Base-by-base conservation (phyloP, 2,113 vertebrate genomes). In the Macquaria australasica region DNA sequence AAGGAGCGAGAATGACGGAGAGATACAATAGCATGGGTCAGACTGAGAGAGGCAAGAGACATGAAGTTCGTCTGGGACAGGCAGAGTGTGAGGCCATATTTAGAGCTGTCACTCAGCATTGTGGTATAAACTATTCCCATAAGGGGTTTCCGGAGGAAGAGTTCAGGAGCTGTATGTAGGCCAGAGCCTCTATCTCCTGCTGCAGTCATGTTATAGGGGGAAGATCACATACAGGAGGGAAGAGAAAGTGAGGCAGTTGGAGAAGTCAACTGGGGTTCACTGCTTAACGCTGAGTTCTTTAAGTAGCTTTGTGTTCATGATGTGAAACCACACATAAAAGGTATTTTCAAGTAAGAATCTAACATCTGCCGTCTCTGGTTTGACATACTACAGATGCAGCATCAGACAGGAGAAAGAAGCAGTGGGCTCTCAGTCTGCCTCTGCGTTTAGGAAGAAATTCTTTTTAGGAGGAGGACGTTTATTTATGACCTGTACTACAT, bases 101-200 rank as follows among this genome's bases (percentile, higher is more conserved):
- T 85, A 89, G 85, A 89, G 60, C 83, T 82, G 73, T 78, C 85
- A 86, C 50, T 93, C 88, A 84, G 45, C 73, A 62, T 14, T 41
- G 77, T 16, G 55, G 25, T 16, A 56, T 56, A 55, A 73, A 77
- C 37, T 72, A 50, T 62, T 84, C 82, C 73, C 83, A 70, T 10
- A 23, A 87, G 85, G 88, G 66, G 76, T 76, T 90, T 89, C 84
- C 70, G 23, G 53, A 48, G 56, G n/a, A 83, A 70, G 34, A 72
- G 64, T 76, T 77, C 82, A 86, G 53, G 78, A 88, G 78, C 85
- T 85, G 56, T 83, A 89, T 87, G 23, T 91, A 89, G 90, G 85
- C 75, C 88, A 89, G 41, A 73, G 56, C 34, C 66, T 87, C 64
- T 21, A 48, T 8, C 88, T 74, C 68, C 80, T 63, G 84, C 74